Base-by-base conservation (phyloP, 2,113 vertebrate species). In the Myotis brandtii region DNA sequence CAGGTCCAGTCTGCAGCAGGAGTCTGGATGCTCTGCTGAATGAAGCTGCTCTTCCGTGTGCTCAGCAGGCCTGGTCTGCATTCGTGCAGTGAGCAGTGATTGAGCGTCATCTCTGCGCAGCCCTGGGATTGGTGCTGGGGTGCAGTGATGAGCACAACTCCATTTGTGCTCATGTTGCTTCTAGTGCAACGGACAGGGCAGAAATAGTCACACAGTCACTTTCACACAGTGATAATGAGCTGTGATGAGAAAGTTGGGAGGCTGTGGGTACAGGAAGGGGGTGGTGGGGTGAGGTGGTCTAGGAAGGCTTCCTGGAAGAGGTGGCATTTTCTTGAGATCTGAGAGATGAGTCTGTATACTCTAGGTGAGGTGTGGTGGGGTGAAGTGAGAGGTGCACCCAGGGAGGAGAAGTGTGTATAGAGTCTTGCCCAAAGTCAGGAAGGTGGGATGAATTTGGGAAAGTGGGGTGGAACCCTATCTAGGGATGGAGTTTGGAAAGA, bases 51-150 rank as follows among this genome's bases (percentile, higher is more conserved):
- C 9, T 48, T 75, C 27, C 0, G 0, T 34, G 48, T 14, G 9
- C 54, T 43, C 32, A 8, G n/a, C 56, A 25, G 62, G 5, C 43
- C 16, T 0, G 1, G 70, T 34, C 72, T 66, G 37, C 27, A 5
- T 9, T 59, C 0, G 1, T 13, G 27, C 0, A 0, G 52, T 9
- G 30, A 48, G 3, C 5, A 1, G 13, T 11, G 25, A 11, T 9
- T 23, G 11, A 82, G 37, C 9, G 20, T 64, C 2, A 13, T 21
- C 17, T 46, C 43, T 0, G 0, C 5, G 3, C 10, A 18, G 21
- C 62, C 23, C 80, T 1, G 0, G 4, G 20, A 23, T 20, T 5
- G 37, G 23, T 20, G 17, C 27, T 67, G 9, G 25, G 18, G 3
- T 4, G 6, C 9, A 48, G 34, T 7, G 27, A 8, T 34, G 20